Base-by-base conservation (phyloP, 2,888 invertebrate genomes). In the Dione vanillae region DNA sequence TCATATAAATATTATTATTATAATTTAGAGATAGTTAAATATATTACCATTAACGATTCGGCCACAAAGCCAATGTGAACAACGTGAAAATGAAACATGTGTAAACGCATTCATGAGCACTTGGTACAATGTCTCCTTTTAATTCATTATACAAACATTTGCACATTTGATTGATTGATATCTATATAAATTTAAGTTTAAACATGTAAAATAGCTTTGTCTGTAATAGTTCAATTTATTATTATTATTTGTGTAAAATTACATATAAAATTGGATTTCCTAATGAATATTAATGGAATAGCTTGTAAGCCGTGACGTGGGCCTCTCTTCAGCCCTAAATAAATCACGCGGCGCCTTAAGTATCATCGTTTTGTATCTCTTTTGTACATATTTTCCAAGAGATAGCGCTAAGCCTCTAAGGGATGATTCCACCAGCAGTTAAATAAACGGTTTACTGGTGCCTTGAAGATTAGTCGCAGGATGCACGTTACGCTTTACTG, bases 271-370 rank as follows among this genome's bases (percentile, higher is more conserved):
- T 88, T 83, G 80, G 83, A 83, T 81, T 74, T 82, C 81, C 82
- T 88, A 91, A 91, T 90, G 87, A 90, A 91, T 88, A 91, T 90
- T 88, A 90, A 91, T 90, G 89, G 83, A 75, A 71, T 78, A 84
- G 88, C 85, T 88, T 85, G 80, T 83, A 88, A 87, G 88, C 83
- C 82, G 79, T 87, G 88, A 89, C 88, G 86, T 80, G 87, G 86
- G 86, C 86, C 83, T 83, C 80, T 80, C 78, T 85, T 84, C 81
- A 77, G 71, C 79, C 82, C 80, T 82, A 83, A 83, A 90, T 89
- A 90, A 91, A 90, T 90, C 90, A 90, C 88, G 85, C 81, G 88
- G 83, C 86, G 84, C 71, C 67, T 76, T 76, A 75, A 80, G 83
- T 77, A 76, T 76, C 77, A 78, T 80, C 81, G 77, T 81, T 85